Base-by-base conservation (phyloP, 2,113 vertebrate species). In the Herpailurus yagouaroundi region DNA sequence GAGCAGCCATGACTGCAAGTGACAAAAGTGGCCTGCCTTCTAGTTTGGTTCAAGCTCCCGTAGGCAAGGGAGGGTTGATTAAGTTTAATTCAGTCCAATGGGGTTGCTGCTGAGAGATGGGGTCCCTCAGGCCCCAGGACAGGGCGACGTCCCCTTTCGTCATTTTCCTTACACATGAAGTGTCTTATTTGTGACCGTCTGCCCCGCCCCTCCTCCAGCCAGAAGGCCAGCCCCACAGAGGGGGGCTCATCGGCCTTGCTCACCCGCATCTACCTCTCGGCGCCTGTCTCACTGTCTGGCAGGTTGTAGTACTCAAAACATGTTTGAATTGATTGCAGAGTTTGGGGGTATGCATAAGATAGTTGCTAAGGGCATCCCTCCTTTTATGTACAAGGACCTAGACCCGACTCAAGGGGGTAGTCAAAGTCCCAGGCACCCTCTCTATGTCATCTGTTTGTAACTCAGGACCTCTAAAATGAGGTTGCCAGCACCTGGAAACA, bases 81-180 rank as follows among this genome's bases (percentile, higher is more conserved):
- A 57, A 69, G 74, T 94, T 97, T 50, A 91, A 88, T 84, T 96
- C 76, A 69, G 25, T 87, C 84, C 68, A 92, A 27, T 94, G 80
- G 88, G 84, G 7, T 64, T 73, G 64, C 73, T 74, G 48, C 87
- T 74, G 87, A 80, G 90, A 95, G 90, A 33, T 0, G 48, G 83
- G 29, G 60, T 63, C 76, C 50, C 15, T 31, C 16, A 13, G 41
- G 23, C 77, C 33, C 57, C 45, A 19, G 82, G 21, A 66, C 29
- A 50, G 6, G 4, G 14, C 12, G 19, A 69, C 14, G 23, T 27
- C 48, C 83, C 63, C 36, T 86, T 82, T 83, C 36, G n/a, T 76
- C 63, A 13, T 83, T 68, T 55, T 82, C 45, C 87, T 86, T 86
- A 38, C 13, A 16, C 18, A 16, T 15, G 12, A 92, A 89, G 38